Base-by-base conservation (phyloP, 2,113 vertebrate species). In the Fulmarus glacialis region DNA sequence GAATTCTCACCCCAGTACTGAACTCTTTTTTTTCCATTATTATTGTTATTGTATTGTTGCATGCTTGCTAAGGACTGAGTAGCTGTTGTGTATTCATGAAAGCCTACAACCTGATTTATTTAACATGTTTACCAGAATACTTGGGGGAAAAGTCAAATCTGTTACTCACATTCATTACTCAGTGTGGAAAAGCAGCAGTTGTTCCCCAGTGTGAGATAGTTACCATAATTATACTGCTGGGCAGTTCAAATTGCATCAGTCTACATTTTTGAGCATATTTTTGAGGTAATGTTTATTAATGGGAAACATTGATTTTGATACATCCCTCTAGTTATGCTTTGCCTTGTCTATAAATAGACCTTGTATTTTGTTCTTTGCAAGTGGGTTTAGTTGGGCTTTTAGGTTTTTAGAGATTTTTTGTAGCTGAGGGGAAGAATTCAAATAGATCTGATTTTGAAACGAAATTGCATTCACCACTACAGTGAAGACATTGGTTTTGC, bases 111-210 rank as follows among this genome's bases (percentile, higher is more conserved):
- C 59, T 90, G 79, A 90, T 95, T 91, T 81, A 95, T 91, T 95
- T 93, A 89, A 72, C 67, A 43, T 70, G 82, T 92, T 96, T 96
- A 85, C 89, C 58, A 80, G 88, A 91, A 64, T 80, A 72, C 66
- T 88, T 86, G 62, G n/a, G 3, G 52, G 59, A 58, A 40, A 94
- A 87, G 83, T 89, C 34, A 90, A 91, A 93, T 93, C 58, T 90
- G 38, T 96, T 97, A 93, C 82, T 97, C 90, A 92, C 89, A 91
- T 63, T 82, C 84, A 89, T 97, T 96, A 96, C 67, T 96, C 77
- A 89, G 45, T 9, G 2, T 91, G 72, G 66, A 93, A 96, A 97
- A 97, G 78, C 75, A 92, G 72, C 74, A 82, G 77, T 95, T 93
- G 53, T 21, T 87, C 90, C 82, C 74, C 52, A 58, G 48, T 85